Evolutionary conservation across 64 coral and sea anemone species (phyloP), one percentile per base, ranked within the genome.

Genomic region (Porites lutea): DNA sequence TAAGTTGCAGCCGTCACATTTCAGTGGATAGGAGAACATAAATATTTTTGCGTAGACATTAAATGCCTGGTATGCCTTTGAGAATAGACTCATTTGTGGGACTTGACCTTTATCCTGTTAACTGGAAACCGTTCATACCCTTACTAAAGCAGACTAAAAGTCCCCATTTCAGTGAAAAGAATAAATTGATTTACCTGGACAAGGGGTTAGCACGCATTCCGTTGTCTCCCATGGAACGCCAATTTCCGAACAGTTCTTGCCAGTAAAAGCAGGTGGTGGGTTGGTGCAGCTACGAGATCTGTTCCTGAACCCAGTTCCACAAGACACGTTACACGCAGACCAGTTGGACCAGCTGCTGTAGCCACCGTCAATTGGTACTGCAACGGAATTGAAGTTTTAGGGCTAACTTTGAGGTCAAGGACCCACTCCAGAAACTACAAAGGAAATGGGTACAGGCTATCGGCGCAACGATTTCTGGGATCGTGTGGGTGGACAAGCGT

Each of bases 301-400:
- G 7, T 20, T 23, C 10, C 66, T 70, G 66, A 70, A 18, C 7
- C 66, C 66, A 8, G 19, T 37, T 70, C 66, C 66, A 70, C 66
- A 70, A 27, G 66, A 20, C 66, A 70, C 66, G 66, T 70, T 18
- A 70, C 66, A 70, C 7, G 7, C n/a, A n/a, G 66, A 70, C 66
- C 66, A 70, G 66, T 70, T 70, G 66, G 66, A 70, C 66, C 66
- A 70, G 7, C n/a, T 70, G n/a, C n/a, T 27, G 66, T 70, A 70
- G 21, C 19, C 66, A 70, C 66, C 66, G 27, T 70, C 21, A 70
- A 70, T n/a, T n/a, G 66, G 66, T 70, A 21, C 66, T 70, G 8
- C 66, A 70, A 70, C 4, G n/a, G 27, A n/a, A 70, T 37, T 21
- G 27, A 23, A 2, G n/a, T 8, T 23, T 70, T 9, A 57, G 54